Evolutionary conservation across 2,797 vertebrate species (phyloP), one percentile per base, ranked within the genome.

Genomic region (Protosalanx chinensis): DNA sequence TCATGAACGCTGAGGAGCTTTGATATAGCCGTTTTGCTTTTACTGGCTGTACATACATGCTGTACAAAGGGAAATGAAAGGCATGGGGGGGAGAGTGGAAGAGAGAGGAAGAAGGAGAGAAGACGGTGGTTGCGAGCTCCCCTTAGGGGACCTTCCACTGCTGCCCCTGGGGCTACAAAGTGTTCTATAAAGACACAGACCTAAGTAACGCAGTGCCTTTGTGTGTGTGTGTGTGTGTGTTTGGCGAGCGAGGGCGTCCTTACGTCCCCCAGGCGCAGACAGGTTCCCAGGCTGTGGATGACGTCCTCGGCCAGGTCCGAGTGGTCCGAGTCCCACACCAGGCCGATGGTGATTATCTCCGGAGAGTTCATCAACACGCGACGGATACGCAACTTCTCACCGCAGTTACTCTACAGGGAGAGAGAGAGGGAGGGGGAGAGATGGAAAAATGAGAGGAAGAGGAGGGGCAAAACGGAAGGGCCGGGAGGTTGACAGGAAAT

Each of bases 271-370:
- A 99, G 88, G 71, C 97, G 97, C 79, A 98, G 94, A 82, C 97
- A 98, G 82, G 97, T 99, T 69, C 97, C 97, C 87, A 99, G 89
- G 85, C 96, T 98, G 88, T 98, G 97, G 78, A 99, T 98, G 82
- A 99, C 97, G 81, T 99, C 97, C 83, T 99, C 97, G 2, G 97
- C 96, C 78, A 98, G 89, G 83, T 97, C 96, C 0, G 97, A 99
- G 84, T 98, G 96, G 86, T 98, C 97, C 0, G 97, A 98, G 75
- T 99, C 97, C 97, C 97, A 99, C 6, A 98, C 97, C 86, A 99
- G 87, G 41, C 97, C 97, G 56, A 98, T 98, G 71, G 96, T 98
- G 84, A 98, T 96, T 77, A 98, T 98, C 80, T 99, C 97, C 0
- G 97, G 97, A 0, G 96, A 95, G 81, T 99, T 99, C 97, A 99